Evolutionary conservation across 2,888 invertebrate genomes (phyloP).

Genomic region (Orthosia incerta): DNA sequence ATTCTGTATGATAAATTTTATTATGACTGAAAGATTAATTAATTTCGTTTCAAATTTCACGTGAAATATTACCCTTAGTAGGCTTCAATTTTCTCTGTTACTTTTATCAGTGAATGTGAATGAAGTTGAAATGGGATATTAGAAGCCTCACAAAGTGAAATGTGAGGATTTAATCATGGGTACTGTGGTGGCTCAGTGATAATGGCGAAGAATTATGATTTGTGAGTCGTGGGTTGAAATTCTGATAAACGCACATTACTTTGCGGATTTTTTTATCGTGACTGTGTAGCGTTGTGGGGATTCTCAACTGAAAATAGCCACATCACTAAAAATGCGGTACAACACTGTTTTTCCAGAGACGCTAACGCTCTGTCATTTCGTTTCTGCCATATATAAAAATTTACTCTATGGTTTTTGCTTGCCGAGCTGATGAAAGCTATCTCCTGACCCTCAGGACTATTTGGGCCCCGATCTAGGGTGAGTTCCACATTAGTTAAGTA

Average conservation of each 20-base stretch:
- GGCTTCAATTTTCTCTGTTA: conserved; percentile 16
- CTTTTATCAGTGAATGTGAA: conserved; percentile 7
- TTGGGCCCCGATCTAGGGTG: too few species aligned
- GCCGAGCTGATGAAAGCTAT: too few species aligned
- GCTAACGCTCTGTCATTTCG: too few species aligned
- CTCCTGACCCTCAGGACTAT: too few species aligned
- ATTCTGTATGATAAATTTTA: conserved; percentile 37
- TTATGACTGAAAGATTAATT: conserved; percentile 40
- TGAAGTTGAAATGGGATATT: conserved; percentile 10
- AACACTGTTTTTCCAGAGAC: too few species aligned
- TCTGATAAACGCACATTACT: not conserved
- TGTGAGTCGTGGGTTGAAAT: not conserved
- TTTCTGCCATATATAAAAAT: too few species aligned
- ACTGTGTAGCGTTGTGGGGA: too few species aligned
- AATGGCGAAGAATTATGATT: not conserved
- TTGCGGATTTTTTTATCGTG: not conserved
- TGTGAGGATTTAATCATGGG: conserved; percentile 15
- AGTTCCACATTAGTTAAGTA: too few species aligned
- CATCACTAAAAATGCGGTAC: too few species aligned
- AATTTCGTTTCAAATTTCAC: conserved; percentile 44
- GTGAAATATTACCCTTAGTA: conserved; percentile 36
- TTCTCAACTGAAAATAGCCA: too few species aligned
- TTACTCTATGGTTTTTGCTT: too few species aligned
- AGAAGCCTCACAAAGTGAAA: conserved; percentile 12
- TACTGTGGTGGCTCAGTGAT: not conserved